phyloP scores from a whole-genome alignment of 1,140 invertebrate species.

The Trichonephila clavipes region DNA sequence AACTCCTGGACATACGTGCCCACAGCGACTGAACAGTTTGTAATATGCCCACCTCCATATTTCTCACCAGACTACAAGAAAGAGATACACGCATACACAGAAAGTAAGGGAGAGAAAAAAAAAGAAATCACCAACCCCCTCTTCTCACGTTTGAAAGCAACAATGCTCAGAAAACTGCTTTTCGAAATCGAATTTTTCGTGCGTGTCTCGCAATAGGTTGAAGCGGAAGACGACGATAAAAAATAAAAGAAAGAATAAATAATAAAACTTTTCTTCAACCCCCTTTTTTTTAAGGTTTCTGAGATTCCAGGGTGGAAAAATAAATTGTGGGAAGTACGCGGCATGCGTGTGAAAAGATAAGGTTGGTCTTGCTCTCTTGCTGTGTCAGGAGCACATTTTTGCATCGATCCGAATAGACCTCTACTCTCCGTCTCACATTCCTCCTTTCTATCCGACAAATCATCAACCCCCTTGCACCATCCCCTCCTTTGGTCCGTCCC shows the following conservation, averaged over 20 bases:
- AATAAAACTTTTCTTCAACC: neutral
- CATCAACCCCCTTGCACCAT: constrained; percentile 2
- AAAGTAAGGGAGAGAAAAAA: neutral
- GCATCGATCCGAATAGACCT: constrained; percentile 50
- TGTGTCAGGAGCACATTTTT: constrained; percentile 34
- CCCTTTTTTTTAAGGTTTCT: neutral
- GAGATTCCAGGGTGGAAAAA: constrained; percentile 50
- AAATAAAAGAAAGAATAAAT: neutral
- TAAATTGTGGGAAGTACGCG: constrained; percentile 53
- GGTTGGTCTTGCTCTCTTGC: constrained; percentile 20
- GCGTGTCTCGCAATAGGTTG: neutral
- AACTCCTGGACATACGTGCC: neutral
- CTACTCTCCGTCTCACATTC: constrained; percentile 43
- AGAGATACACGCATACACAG: neutral
- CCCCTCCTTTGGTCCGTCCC: neutral
- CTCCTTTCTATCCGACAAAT: constrained; percentile 41
- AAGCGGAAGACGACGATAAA: neutral
- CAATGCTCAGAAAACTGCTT: constrained; percentile 37
- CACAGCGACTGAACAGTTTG: neutral
- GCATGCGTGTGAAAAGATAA: constrained; percentile 51
- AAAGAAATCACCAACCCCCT: neutral
- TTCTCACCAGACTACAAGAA: neutral
- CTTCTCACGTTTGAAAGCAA: constrained; percentile 47
- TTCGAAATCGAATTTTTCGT: constrained; percentile 53
- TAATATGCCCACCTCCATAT: neutral